Conservation (phyloP, 2,888 invertebrate genomes). For the Anoncus sp. region DNA sequence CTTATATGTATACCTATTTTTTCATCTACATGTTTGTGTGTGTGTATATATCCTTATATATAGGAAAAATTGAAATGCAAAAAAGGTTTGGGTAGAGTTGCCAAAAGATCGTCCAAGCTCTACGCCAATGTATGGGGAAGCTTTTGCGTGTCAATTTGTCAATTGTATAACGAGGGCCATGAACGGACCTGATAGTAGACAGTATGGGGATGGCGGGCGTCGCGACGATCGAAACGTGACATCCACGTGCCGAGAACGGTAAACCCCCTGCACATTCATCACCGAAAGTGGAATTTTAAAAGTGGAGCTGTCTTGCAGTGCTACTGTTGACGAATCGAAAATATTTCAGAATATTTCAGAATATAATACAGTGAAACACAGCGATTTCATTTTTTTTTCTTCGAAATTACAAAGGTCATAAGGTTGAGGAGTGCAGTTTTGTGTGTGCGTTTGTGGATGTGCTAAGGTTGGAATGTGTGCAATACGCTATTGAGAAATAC, state of each 20-base stretch:
- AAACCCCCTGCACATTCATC: slow-evolving; percentile 7
- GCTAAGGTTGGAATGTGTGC: slow-evolving; percentile 39
- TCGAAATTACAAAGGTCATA: slow-evolving; percentile 33
- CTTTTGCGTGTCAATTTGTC: not conserved
- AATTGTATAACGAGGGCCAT: slow-evolving; percentile 28
- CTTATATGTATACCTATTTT: too few relatives aligned
- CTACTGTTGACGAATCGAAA: slow-evolving; percentile 12
- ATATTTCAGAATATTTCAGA: not conserved
- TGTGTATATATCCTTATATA: not conserved
- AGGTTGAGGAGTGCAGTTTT: slow-evolving; percentile 40
- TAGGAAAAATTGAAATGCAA: not conserved
- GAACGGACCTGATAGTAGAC: slow-evolving; percentile 41
- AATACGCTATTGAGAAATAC: slow-evolving; percentile 41
- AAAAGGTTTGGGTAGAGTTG: not conserved
- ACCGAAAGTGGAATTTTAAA: not conserved
- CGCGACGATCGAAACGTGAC: slow-evolving; percentile 66
- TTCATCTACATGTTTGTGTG: too few relatives aligned
- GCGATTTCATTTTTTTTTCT: not conserved
- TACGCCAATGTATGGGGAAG: slow-evolving; percentile 19
- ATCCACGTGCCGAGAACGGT: slow-evolving; percentile 76
- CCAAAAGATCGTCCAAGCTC: not conserved
- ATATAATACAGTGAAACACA: too few relatives aligned
- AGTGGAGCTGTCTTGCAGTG: not conserved
- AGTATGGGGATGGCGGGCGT: slow-evolving; percentile 50
- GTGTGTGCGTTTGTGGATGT: slow-evolving; percentile 22